Evolutionary conservation across 2,113 vertebrate species (phyloP), one percentile per base, ranked within the genome.

Genomic region (Crotophaga sulcirostris): DNA sequence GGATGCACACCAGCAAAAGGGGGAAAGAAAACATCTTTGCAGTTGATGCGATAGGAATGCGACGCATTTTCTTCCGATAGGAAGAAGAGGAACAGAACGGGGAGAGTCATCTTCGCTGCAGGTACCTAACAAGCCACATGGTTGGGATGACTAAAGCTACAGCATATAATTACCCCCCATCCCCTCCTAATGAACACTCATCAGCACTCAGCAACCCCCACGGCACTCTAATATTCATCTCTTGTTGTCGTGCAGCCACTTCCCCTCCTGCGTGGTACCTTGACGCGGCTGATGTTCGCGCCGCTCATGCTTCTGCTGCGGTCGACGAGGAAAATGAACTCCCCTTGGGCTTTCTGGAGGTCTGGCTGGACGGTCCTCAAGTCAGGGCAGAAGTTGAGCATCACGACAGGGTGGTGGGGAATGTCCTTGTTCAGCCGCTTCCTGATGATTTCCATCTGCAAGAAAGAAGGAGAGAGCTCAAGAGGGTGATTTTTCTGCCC

Each of bases 321-420:
- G 95, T 99, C 99, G 0, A 99, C 73, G n/a, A 99, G 99, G 97
- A 99, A 99, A 97, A 99, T 98, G 33, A 99, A 99, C 94, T 99
- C 99, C 2, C 99, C 98, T 0, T 99, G 98, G 60, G 98, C 97
- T 93, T 97, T 98, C 69, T 81, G 97, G 81, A 99, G 98, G 95
- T 98, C 98, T 0, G 98, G 98, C 84, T 98, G 98, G 60, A 96
- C 31, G 0, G 97, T 94, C 84, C 98, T 98, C 54, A 99, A 92
- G 96, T 99, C 98, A 1, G 99, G 99, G 52, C 99, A 99, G 94
- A 99, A 99, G 96, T 99, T 99, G 69, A 99, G 96, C 99, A 99
- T 99, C 90, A 99, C 89, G 89, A 99, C 98, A 0, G 99, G 98
- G 93, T 99, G 99, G 96, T 99, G 99, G 52, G 98, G 98, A 38